These are phyloP conservation scores for Dysdera silvatica DNA, from an alignment of 1,140 invertebrate species.

Conservation along the genomic window DNA sequence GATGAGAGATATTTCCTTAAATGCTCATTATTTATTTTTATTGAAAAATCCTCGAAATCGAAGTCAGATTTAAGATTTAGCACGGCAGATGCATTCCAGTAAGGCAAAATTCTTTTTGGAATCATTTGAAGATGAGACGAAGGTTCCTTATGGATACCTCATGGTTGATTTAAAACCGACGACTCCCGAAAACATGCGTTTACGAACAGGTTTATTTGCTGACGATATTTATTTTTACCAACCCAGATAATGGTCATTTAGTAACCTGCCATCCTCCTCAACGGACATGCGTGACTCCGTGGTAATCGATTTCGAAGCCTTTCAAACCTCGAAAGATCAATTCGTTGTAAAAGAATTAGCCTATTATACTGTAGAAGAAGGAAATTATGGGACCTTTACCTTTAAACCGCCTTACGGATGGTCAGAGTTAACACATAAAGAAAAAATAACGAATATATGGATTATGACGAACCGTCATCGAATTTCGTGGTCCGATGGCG, in stretches of 20 bases:
- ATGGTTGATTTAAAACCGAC: background rate
- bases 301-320: background rate
- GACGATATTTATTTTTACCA: background rate
- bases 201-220: background rate
- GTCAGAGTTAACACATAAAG: no score
- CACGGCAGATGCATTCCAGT: background rate
- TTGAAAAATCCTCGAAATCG: conserved; percentile 7
- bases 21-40: conserved; percentile 5
- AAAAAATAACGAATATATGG: no score
- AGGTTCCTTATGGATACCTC: conserved; percentile 1
- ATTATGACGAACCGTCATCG: no score
- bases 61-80: background rate
- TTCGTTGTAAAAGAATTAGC: background rate
- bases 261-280: background rate
- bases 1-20: conserved; percentile 11
- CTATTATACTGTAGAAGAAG: background rate
- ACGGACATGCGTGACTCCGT: no score
- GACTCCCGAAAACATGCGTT: background rate
- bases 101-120: background rate
- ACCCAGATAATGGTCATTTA: background rate
- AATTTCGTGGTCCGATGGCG: no score
- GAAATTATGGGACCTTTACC: background rate
- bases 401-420: background rate
- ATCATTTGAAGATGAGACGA: background rate
- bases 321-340: background rate